These are phyloP conservation scores for Phortica okadai DNA, from an alignment of 2,888 invertebrate genomes.

Conservation along the genomic window DNA sequence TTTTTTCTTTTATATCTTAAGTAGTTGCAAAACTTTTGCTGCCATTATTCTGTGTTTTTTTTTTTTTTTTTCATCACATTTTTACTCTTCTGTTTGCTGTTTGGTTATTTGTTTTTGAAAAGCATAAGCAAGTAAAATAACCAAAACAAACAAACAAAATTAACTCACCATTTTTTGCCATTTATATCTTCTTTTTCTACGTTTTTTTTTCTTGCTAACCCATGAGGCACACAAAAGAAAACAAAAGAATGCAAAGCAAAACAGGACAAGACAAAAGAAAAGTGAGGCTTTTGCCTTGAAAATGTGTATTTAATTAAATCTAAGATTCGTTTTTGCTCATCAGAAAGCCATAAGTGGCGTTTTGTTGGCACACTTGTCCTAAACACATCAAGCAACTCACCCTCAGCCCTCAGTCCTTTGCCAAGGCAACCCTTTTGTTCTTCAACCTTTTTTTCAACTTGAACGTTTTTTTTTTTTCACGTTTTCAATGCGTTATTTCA, in stretches of 20 bases:
- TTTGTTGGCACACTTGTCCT: not conserved
- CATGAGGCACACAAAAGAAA: not conserved
- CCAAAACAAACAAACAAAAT: not conserved
- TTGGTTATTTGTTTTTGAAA: no score
- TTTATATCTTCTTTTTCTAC: not conserved
- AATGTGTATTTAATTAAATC: conserved; percentile 22
- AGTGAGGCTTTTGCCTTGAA: conserved; percentile 1
- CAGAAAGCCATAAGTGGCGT: conserved; percentile 26
- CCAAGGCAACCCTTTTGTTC: no score
- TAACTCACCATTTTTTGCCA: not conserved
- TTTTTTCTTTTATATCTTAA: not conserved
- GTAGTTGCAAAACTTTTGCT: not conserved
- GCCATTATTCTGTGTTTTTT: not conserved
- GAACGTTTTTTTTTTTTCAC: no score
- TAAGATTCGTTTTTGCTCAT: conserved; percentile 20
- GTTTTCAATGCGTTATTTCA: no score
- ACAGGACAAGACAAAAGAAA: not conserved
- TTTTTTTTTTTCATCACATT: no score
- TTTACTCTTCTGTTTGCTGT: no score
- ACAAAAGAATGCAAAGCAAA: not conserved
- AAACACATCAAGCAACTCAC: not conserved
- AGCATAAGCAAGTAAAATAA: not conserved
- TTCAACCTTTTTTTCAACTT: no score
- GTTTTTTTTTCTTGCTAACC: not conserved
- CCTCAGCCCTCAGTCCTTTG: no score